Evolutionary conservation across 2,113 vertebrate species (phyloP).

Genomic region (Colinus virginianus): DNA sequence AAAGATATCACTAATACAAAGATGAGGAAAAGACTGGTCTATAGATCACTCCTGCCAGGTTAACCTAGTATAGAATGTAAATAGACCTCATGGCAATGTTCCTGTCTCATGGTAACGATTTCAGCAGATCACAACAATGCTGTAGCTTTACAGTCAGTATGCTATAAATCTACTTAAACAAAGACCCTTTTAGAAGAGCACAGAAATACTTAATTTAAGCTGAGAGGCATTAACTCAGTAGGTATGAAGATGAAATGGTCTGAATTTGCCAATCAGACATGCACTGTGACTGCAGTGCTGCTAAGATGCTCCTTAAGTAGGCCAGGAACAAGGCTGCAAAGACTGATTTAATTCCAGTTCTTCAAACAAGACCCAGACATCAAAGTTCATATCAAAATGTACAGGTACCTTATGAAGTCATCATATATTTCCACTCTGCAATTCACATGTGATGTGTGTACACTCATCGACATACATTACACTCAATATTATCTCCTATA

Average conservation of each 20-base stretch:
- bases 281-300: conserved; percentile 13
- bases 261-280: conserved; percentile 35
- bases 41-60: neutral
- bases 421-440: neutral
- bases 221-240: conserved; percentile 6
- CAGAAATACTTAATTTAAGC: neutral
- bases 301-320: conserved; percentile 23
- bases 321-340: conserved; percentile 30
- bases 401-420: neutral
- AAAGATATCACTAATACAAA: neutral
- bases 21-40: neutral
- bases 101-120: neutral
- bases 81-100: neutral
- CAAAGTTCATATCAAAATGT: neutral
- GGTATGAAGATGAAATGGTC: conserved; percentile 34
- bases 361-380: neutral
- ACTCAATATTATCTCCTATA: neutral
- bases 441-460: neutral
- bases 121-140: neutral
- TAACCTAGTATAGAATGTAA: neutral
- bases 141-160: neutral
- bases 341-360: neutral
- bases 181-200: neutral
- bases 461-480: neutral
- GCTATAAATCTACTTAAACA: no score